Base-by-base conservation (phyloP, 2,113 vertebrate species). In the Chaenocephalus aceratus region DNA sequence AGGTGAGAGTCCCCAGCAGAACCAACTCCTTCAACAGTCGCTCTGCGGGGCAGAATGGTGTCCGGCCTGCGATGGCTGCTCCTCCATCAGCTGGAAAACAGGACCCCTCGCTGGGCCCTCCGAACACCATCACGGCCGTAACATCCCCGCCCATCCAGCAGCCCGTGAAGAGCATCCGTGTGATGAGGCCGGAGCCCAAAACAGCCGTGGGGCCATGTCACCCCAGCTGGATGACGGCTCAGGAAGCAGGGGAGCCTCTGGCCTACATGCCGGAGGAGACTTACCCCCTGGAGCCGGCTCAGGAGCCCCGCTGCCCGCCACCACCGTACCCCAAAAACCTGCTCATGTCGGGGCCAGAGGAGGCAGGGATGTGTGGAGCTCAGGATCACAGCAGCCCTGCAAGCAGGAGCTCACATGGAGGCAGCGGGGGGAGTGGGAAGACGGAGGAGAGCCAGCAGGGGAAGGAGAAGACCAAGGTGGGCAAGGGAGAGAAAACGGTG, bases 191-290 rank as follows among this genome's bases (percentile, higher is more conserved):
- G 0, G 98, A 99, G 88, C 98, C 97, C 16, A 98, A 99, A 92
- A 99, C 98, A 0, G 98, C 98, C 0, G 98, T 99, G 82, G 98
- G 97, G 2, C 98, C 98, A 0, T 97, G 97, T 49, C 98, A 99
- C 81, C 98, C 97, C 0, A 94, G 95, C 9, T 99, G 98, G 98
- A 90, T 99, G 87, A 92, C 95, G 0, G 92, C 96, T 0, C 96
- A 98, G 0, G 91, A 97, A 5, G 68, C 94, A 1, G 84, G 94
- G 2, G 97, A 98, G 14, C 92, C 96, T 62, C 96, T 96, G 0
- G 77, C 93, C 18, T 95, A 96, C 72, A 87, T 96, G 14, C 88
- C 95, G 6, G 89, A 96, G 16, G 94, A 94, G 7, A 56, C 94
- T 0, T 98, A 96, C 89, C 80, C 95, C 0, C 81, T 97, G 0